A percentile compares a stretch with the other conserved stretches of the same genome.
Evolutionary conservation across 2,888 invertebrate species (phyloP).

Genomic region (Aporophyla nigra): DNA sequence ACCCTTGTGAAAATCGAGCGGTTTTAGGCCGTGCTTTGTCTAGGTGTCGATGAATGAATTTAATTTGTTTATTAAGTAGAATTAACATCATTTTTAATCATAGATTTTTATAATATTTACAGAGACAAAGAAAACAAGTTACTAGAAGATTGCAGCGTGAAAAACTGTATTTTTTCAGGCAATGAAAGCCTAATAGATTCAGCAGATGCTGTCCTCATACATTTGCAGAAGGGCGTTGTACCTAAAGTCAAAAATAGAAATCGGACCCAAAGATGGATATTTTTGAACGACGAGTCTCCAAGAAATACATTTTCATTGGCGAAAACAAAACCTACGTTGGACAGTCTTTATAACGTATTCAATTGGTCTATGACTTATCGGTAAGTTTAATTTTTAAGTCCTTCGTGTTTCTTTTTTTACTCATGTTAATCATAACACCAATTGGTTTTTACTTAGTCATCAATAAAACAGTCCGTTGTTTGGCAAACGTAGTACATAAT

Average conservation of each 20-base stretch:
- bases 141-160: slow-evolving; percentile 91
- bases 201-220: slow-evolving; percentile 92
- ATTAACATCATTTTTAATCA: not conserved
- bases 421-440: too few relatives aligned
- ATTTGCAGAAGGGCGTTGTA: slow-evolving; percentile 86
- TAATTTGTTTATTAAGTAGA: not conserved
- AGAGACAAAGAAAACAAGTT: slow-evolving; percentile 85
- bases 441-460: not conserved
- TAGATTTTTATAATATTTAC: slow-evolving; percentile 25
- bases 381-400: slow-evolving; percentile 73
- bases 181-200: slow-evolving; percentile 82
- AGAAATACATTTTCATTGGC: slow-evolving; percentile 89
- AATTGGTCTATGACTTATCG: slow-evolving; percentile 94
- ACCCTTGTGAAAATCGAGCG: not conserved
- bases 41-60: not conserved
- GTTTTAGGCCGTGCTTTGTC: not conserved
- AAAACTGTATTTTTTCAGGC: slow-evolving; percentile 92
- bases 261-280: slow-evolving; percentile 92
- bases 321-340: slow-evolving; percentile 74
- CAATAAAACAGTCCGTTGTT: not conserved
- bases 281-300: slow-evolving; percentile 93
- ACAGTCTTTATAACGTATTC: slow-evolving; percentile 91
- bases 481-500: not conserved
- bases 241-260: slow-evolving; percentile 74
- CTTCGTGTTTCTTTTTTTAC: slow-evolving; percentile 1